Evolutionary conservation across 2,888 invertebrate genomes (phyloP).

Genomic region (Atrina japonica): DNA sequence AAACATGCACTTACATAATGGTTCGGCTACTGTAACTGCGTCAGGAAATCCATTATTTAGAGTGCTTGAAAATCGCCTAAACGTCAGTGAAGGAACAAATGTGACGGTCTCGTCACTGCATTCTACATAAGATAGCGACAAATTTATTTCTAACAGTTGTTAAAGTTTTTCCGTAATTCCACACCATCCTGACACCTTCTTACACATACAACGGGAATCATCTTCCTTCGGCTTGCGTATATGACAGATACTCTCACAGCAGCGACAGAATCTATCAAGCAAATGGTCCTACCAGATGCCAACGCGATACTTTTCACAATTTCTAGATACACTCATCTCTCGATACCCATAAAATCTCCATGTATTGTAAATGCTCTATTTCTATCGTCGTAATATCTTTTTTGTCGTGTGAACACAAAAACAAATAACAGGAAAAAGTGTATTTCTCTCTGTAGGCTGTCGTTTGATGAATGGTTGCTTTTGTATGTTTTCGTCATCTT

Average conservation of each 20-base stretch:
- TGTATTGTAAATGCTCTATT: slow-evolving; percentile 10
- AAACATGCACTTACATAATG: not conserved
- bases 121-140: not conserved
- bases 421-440: slow-evolving; percentile 12
- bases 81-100: not conserved
- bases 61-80: slow-evolving; percentile 5
- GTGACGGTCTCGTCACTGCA: not conserved
- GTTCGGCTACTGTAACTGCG: not conserved
- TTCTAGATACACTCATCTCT: slow-evolving; percentile 12
- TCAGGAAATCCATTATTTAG: slow-evolving; percentile 4
- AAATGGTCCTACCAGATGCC: slow-evolving; percentile 34
- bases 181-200: not conserved
- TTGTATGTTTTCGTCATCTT: no score
- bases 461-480: not conserved
- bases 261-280: slow-evolving; percentile 33
- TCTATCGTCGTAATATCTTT: slow-evolving; percentile 3
- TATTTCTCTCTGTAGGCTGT: slow-evolving; percentile 4
- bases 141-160: slow-evolving; percentile 3
- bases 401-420: not conserved
- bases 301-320: slow-evolving; percentile 34
- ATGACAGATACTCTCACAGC: slow-evolving; percentile 8
- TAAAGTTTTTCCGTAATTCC: slow-evolving; percentile 8
- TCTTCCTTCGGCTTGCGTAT: not conserved
- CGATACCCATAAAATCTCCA: slow-evolving; percentile 30
- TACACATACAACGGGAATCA: slow-evolving; percentile 1